Base-by-base conservation (phyloP, 1,140 invertebrate genomes). In the Macrosteles quadrilineatus region DNA sequence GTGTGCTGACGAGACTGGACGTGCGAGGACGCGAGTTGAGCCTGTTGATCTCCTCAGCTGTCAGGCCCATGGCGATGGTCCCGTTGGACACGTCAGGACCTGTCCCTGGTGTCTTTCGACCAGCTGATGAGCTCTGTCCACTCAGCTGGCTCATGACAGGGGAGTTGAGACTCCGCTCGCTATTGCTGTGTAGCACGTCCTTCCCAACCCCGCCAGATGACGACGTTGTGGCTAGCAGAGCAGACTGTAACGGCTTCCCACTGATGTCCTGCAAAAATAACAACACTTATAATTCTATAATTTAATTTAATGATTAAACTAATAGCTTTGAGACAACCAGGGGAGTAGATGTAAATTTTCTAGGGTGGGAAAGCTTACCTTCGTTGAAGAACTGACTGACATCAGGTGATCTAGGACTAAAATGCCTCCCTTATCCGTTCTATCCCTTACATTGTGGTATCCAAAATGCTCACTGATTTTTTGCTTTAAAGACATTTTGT, bases 31-130 rank as follows among this genome's bases (percentile, higher is more conserved):
- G 83, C 1, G 68, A 90, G 80, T 97, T 97, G 55, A 98, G 85
- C 78, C 95, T 84, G 78, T 97, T 92, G 68, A 97, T 94, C 80
- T 97, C 94, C 79, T 97, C 95, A 11, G 95, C 91, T 0, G 95
- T 97, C 3, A 97, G 82, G 0, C 95, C 94, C 76, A 95, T 91
- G 0, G 89, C 85, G 3, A 50, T 53, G 1, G 50, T 65, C 6
- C 70, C 75, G n/a, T 63, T 72, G 0, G 85, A 84, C 3, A 86
- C 84, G 23, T 65, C 69, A 19, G 32, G 68, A 14, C 73, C 73
- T 27, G 45, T 67, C 0, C 74, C 74, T 83, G 86, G 71, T 83
- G 84, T 87, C 81, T 85, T 89, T 62, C 88, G 84, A 73, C 90
- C 90, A 0, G 88, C 88, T 31, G 88, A 90, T 6, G 91, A 93